Evolutionary conservation across 1,140 invertebrate genomes (phyloP).

Genomic region (Platorchestia sp.): DNA sequence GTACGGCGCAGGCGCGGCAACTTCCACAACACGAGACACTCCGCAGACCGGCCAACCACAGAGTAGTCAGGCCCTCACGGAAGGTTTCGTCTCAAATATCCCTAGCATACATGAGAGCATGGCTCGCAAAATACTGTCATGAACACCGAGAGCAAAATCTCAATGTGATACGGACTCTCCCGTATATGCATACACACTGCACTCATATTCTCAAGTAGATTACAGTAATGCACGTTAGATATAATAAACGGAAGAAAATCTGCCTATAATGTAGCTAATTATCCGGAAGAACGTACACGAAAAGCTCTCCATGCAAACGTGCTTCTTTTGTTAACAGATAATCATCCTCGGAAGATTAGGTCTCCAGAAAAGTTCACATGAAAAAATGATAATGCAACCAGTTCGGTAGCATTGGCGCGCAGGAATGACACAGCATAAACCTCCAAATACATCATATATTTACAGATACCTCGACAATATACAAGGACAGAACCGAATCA

Average conservation of each 20-base stretch:
- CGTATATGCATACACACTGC: no score
- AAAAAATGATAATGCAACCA: neutral
- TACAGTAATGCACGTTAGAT: no score
- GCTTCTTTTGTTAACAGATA: neutral
- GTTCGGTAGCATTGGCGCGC: neutral
- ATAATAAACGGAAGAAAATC: neutral
- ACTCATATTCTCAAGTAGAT: no score
- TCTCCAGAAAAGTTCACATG: neutral
- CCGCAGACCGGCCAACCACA: neutral
- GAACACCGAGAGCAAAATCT: neutral
- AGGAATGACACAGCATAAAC: constrained; percentile 29
- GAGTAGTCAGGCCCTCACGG: neutral
- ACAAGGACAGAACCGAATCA: neutral
- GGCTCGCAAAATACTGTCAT: neutral
- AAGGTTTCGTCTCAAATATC: neutral
- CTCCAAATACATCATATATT: constrained; percentile 22
- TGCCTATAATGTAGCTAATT: neutral
- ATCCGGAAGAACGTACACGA: neutral
- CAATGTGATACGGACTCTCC: neutral
- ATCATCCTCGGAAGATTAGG: neutral
- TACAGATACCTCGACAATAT: constrained; percentile 15
- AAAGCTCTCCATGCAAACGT: neutral
- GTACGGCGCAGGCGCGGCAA: neutral
- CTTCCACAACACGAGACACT: neutral
- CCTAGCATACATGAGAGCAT: neutral